These are phyloP conservation scores for Trichacis sp. DNA, from an alignment of 2,888 invertebrate genomes.

Conservation along the genomic window DNA sequence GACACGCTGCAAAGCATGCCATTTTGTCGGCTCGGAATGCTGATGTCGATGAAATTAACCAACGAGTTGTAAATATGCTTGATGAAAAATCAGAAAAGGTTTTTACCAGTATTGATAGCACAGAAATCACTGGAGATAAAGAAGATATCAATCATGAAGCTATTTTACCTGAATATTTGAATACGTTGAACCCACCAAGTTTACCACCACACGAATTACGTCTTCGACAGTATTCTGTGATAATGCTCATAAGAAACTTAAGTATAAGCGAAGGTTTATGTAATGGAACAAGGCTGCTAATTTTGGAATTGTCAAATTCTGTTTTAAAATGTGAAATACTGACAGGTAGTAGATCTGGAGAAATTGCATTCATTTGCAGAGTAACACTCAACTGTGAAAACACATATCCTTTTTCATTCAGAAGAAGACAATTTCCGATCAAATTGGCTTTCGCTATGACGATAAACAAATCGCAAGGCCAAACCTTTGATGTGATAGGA, in stretches of 20 bases:
- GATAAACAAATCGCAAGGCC: constrained; percentile 39
- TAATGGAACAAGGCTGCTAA: constrained; percentile 17
- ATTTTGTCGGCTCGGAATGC: constrained; percentile 25
- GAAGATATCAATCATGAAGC: constrained; percentile 16
- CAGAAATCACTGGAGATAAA: constrained; percentile 11
- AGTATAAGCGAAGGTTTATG: too few species aligned
- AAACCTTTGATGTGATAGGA: constrained; percentile 24
- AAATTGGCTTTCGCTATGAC: too few species aligned
- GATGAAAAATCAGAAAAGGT: constrained; percentile 11
- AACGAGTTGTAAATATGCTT: constrained; percentile 15
- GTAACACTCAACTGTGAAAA: constrained; percentile 13
- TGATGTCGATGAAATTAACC: too few species aligned
- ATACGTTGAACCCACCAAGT: constrained; percentile 7
- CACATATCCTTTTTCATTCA: constrained; percentile 18
- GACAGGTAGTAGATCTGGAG: constrained; percentile 17
- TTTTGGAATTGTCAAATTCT: constrained; percentile 19
- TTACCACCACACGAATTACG: constrained; percentile 19
- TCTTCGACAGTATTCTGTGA: constrained; percentile 7
- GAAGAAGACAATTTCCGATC: constrained; percentile 34
- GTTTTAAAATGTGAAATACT: constrained; percentile 23
- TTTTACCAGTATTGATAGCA: constrained; percentile 19
- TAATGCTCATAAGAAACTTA: constrained; percentile 1
- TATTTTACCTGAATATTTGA: too few species aligned
- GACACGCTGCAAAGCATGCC: background rate
- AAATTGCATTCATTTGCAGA: constrained; percentile 25